Base-by-base conservation (phyloP, 2,888 invertebrate species). In the Omphaloscelis lunosa region DNA sequence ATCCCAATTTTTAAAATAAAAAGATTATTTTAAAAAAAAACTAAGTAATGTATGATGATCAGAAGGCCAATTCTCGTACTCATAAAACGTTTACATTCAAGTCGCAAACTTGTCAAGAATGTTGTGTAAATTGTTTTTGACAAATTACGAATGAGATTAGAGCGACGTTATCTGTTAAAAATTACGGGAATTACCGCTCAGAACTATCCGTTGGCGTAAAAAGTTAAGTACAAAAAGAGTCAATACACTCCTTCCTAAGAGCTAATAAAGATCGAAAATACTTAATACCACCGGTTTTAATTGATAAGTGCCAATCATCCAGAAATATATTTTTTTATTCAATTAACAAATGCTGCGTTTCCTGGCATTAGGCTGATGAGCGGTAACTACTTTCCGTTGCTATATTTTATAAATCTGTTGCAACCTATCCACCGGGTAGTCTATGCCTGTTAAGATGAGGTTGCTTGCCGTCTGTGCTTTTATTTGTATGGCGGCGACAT, bases 351-450 rank as follows among this genome's bases (percentile, higher is more conserved):
- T n/a, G n/a, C 11, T 56, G 11, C 12, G 12, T 61, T 45, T 76
- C 74, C 59, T 29, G 58, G n/a, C 59, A 66, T 72, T 53, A 62
- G 20, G n/a, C 41, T 17, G 12, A 34, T 62, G 17, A n/a, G 27
- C 27, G 27, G n/a, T 23, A 63, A 62, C 17, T 56, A 41, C 23
- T n/a, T 66, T 39, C 58, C n/a, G 69, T n/a, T 56, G 17, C 17
- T n/a, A 17, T 0, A 41, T 75, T 65, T 23, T 78, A 76, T 65
- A 70, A 77, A 63, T 48, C 9, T 23, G 17, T 27, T 27, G 68
- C 45, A 45, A n/a, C 23, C 17, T 39, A 39, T 51, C 11, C 39
- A 23, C 2, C 45, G 8, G 39, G 23, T 62, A 41, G 23, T 41
- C 15, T 63, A 8, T 41, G 17, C 23, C 41, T 23, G 51, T 17